Evolutionary conservation across 2,113 vertebrate species (phyloP), one percentile per base, ranked within the genome.

Genomic region (Pterocles burchelli): DNA sequence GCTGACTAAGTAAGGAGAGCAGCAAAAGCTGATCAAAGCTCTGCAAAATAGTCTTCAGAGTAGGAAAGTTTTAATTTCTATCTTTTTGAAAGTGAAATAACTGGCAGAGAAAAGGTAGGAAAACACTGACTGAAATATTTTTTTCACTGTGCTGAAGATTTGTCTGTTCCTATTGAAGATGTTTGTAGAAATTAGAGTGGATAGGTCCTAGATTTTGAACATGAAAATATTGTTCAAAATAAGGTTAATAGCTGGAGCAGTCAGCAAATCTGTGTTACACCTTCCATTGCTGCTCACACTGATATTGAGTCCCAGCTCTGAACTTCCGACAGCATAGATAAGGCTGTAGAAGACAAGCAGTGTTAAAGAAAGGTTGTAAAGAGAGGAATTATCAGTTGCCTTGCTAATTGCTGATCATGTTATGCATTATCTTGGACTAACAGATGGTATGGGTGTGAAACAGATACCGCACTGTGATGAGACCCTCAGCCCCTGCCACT

Each of bases 391-490:
- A 31, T 9, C 22, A 20, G 46, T 31, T 91, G 58, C n/a, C 48
- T 81, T 48, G 22, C 36, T 63, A 58, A 63, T 72, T 73, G 38
- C 45, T 67, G n/a, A 4, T 33, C 48, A 10, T 2, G 7, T 48
- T 38, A 7, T 22, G 43, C 29, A 87, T 57, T 62, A 46, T 61
- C 51, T 36, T 75, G 81, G 58, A 33, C 26, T 21, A 48, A 26
- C 82, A 92, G 92, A 72, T 87, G 82, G 86, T 7, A 1, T 9
- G 79, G 38, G 58, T 43, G 58, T 38, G 24, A 31, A 51, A 28
- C 51, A 77, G 49, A 22, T 11, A 19, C 78, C 4, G 1, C 9
- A 10, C 28, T 0, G 0, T 17, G 16, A 31, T 16, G 65, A 52
- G 45, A 25, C 7, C 59, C 65, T 67, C 65, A 72, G 70, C 54